Evolutionary conservation across 2,797 vertebrate species (phyloP).

Genomic region (Hemibagrus guttatus): DNA sequence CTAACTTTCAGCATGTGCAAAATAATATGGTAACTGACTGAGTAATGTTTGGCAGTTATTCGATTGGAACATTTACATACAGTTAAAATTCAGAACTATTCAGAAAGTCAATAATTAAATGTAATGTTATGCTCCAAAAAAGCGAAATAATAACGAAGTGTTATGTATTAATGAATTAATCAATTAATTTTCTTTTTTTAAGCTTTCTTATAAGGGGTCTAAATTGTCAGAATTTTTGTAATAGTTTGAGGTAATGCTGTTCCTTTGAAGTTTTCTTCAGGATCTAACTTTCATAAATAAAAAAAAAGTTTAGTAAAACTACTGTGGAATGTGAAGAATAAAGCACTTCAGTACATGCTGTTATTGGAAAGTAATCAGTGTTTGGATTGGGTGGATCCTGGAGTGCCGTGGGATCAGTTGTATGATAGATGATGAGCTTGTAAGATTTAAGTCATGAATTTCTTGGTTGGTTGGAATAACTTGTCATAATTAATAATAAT

Average conservation of each 20-base stretch:
- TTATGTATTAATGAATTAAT: no score
- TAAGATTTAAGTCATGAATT: not conserved
- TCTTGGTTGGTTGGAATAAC: not conserved
- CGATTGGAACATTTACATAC: not conserved
- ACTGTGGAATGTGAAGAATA: no score
- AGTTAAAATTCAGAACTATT: not conserved
- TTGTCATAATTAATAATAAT: no score
- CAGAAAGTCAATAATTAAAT: not conserved
- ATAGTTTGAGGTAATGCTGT: not conserved
- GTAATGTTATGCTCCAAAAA: not conserved
- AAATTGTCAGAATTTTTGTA: not conserved
- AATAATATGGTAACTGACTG: not conserved
- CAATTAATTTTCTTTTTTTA: not conserved
- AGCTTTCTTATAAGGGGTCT: not conserved
- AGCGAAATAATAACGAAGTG: no score
- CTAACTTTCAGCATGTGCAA: not conserved
- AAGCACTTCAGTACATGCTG: not conserved
- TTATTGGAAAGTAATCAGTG: not conserved
- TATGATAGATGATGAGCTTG: not conserved
- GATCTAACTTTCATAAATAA: not conserved
- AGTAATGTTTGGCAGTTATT: not conserved
- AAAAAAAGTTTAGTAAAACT: not conserved
- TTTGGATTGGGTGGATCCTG: not conserved
- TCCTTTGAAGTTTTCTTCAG: not conserved
- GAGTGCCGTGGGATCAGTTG: not conserved